Evolutionary conservation across 2,888 invertebrate species (phyloP).

Genomic region (Trisateles emortualis): DNA sequence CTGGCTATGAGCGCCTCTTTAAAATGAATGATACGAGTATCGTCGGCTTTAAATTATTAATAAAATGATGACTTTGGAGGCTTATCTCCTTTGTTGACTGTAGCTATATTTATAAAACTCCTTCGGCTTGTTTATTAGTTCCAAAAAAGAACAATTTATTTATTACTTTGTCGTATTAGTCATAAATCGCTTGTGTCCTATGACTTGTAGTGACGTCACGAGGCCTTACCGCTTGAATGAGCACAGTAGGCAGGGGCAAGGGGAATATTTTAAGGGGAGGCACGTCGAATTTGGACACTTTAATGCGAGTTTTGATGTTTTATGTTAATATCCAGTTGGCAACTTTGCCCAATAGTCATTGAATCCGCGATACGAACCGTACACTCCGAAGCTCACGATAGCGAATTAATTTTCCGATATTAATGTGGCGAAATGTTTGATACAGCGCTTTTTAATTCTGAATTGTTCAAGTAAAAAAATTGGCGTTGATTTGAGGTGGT

Average conservation of each 20-base stretch:
- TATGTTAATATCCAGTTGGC: constrained; percentile 78
- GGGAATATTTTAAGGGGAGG: constrained; percentile 70
- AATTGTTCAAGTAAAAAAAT: constrained; percentile 12
- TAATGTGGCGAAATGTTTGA: constrained; percentile 24
- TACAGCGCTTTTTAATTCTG: constrained; percentile 14
- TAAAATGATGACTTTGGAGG: too few relatives aligned
- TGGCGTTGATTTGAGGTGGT: not conserved
- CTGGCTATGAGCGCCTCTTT: too few relatives aligned
- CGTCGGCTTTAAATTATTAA: too few relatives aligned
- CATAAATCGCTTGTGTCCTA: constrained; percentile 20
- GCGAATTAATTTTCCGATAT: constrained; percentile 54
- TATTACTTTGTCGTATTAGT: not conserved
- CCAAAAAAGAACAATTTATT: too few relatives aligned
- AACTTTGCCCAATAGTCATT: constrained; percentile 75
- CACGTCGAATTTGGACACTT: constrained; percentile 78
- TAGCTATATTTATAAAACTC: too few relatives aligned
- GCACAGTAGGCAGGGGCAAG: constrained; percentile 61
- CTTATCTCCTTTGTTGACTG: too few relatives aligned
- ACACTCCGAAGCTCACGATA: constrained; percentile 41
- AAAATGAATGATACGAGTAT: too few relatives aligned
- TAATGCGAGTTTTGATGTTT: constrained; percentile 86
- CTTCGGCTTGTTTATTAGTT: too few relatives aligned
- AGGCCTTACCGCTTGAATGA: constrained; percentile 63
- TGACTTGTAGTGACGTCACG: constrained; percentile 49
- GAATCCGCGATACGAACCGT: constrained; percentile 55